phyloP scores from a whole-genome alignment of 37 sponge, comb jelly and placozoan species.

The Beroe ovata region DNA sequence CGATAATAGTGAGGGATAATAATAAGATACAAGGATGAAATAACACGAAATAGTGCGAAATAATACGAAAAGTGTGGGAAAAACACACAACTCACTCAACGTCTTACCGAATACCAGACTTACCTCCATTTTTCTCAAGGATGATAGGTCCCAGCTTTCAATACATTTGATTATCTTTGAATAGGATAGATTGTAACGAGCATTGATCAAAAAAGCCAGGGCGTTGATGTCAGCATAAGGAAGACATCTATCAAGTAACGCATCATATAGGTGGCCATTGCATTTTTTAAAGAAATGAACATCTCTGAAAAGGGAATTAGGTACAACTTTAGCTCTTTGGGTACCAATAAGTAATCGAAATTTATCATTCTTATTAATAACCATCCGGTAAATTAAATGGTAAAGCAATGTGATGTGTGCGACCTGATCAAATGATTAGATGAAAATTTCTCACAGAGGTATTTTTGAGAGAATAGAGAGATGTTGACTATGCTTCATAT shows the following conservation, averaged over 20 bases:
- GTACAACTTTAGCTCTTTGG: too few relatives aligned
- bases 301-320: neutral
- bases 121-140: neutral
- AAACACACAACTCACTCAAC: neutral
- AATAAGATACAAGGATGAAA: too few relatives aligned
- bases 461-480: neutral
- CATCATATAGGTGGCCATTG: neutral
- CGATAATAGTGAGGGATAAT: too few relatives aligned
- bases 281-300: neutral
- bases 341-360: too few relatives aligned
- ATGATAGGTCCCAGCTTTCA: neutral
- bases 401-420: neutral
- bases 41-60: too few relatives aligned
- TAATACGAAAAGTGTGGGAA: neutral
- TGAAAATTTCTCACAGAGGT: too few relatives aligned
- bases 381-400: neutral
- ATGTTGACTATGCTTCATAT: neutral
- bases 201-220: neutral
- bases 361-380: neutral
- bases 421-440: neutral
- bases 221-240: neutral
- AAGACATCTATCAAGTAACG: neutral
- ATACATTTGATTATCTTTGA: neutral
- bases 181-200: neutral
- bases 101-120: too few relatives aligned